These are phyloP conservation scores for Diaphora mendica DNA, from an alignment of 2,888 invertebrate species.

Conservation along the genomic window DNA sequence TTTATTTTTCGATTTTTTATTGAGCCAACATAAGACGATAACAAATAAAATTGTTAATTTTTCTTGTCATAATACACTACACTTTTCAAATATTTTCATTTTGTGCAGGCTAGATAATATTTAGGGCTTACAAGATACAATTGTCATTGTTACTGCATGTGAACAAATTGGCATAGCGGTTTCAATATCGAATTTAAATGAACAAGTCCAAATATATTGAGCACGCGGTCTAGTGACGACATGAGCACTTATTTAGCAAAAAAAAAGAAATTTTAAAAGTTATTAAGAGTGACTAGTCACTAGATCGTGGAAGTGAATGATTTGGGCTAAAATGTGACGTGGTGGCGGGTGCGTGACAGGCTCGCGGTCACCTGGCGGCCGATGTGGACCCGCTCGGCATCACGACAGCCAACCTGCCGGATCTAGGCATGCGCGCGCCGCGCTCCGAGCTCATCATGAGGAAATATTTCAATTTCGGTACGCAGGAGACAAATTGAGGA, in stretches of 20 bases:
- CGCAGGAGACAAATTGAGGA: conserved; percentile 63
- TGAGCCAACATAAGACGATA: conserved; percentile 13
- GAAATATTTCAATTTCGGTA: conserved; percentile 87
- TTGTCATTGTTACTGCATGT: conserved; percentile 60
- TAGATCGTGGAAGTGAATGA: conserved; percentile 58
- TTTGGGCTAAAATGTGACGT: conserved; percentile 72
- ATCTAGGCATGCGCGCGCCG: conserved; percentile 82
- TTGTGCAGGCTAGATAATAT: conserved; percentile 23
- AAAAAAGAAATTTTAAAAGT: neutral
- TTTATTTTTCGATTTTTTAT: conserved; percentile 17
- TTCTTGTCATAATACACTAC: conserved; percentile 19
- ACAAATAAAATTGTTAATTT: conserved; percentile 21
- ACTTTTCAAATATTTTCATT: conserved; percentile 14
- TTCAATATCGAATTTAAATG: conserved; percentile 42
- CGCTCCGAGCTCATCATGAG: conserved; percentile 86
- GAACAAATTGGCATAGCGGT: conserved; percentile 65
- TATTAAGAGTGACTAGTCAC: conserved; percentile 40
- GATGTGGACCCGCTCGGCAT: conserved; percentile 98
- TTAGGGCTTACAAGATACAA: conserved; percentile 25
- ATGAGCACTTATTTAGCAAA: conserved; percentile 6
- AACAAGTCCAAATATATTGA: conserved; percentile 54
- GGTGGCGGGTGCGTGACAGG: conserved; percentile 87
- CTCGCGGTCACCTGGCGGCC: conserved; percentile 97
- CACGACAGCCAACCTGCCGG: conserved; percentile 89
- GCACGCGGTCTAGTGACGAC: conserved; percentile 62